A percentile compares a stretch with the other conserved stretches of the same genome.
These are phyloP conservation scores for Morelia viridis DNA, from an alignment of 2,797 vertebrate species.

Conservation along the genomic window DNA sequence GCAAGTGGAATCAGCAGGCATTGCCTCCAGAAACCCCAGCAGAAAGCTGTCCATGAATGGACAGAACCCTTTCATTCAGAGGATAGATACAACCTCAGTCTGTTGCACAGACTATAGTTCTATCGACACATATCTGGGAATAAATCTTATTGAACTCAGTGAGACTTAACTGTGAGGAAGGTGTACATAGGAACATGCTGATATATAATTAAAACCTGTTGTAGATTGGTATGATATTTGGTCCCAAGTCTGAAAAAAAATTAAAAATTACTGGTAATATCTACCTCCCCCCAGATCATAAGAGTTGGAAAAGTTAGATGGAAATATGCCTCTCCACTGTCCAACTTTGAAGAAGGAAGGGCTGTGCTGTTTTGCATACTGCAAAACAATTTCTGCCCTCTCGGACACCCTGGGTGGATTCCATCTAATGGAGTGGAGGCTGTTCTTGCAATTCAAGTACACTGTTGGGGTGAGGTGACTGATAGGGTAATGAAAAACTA, in stretches of 20 bases:
- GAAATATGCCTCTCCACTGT: slow-evolving; percentile 40
- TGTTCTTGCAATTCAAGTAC: slow-evolving; percentile 30
- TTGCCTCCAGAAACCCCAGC: not conserved
- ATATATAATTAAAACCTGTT: not conserved
- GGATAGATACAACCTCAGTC: not conserved
- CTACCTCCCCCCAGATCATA: not conserved
- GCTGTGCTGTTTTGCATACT: not conserved
- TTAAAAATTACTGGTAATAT: not conserved
- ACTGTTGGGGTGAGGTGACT: slow-evolving; percentile 36
- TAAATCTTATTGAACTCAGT: not conserved
- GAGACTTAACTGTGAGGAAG: not conserved
- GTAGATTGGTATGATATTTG: not conserved
- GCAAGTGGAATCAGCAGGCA: not conserved
- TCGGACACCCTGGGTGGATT: not conserved
- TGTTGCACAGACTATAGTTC: not conserved
- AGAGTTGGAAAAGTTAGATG: slow-evolving; percentile 27
- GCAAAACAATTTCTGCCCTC: not conserved
- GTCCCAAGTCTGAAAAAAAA: not conserved
- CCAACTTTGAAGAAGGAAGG: slow-evolving; percentile 42
- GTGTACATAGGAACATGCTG: not conserved
- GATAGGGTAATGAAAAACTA: slow-evolving; percentile 43
- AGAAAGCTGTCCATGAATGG: not conserved
- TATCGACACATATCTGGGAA: not conserved
- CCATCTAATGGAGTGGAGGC: not conserved
- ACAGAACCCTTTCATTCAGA: not conserved